Base-by-base conservation (phyloP, 2,797 vertebrate species). In the Heteromormyrus szaboi region DNA sequence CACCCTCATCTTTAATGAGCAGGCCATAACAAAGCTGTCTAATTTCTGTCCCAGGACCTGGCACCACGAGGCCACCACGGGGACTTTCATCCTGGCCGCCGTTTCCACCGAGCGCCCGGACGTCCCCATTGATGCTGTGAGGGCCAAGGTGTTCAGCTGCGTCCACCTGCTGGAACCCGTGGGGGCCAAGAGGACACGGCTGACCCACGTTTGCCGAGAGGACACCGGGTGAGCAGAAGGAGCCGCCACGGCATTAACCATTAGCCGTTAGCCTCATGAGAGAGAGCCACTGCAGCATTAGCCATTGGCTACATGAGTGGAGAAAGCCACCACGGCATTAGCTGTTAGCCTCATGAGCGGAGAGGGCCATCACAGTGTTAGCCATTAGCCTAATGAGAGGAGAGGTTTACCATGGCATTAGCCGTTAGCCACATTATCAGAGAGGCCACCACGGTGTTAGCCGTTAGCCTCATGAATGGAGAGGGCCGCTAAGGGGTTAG, bases 101-200 rank as follows among this genome's bases (percentile, higher is more conserved):
- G 93, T 92, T 8, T 97, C 96, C 88, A 94, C 95, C 0, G 92
- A 96, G 72, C 94, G 93, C 72, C 92, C 93, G 0, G 93, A 93
- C n/a, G 93, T 92, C 50, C 92, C 85, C 11, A 7, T 12, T 41
- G 90, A 91, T 22, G 96, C 95, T 0, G 89, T 95, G 6, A 83
- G 93, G 56, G 95, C 90, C 19, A 93, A 94, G 3, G 95, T 97
- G 65, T 92, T 96, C 91, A 85, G 93, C 90, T 97, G 95, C 89
- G 90, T 96, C 51, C 96, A 96, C 92, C 93, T 97, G 89, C 93
- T 97, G 90, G 96, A 97, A 91, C 90, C 94, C 37, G 89, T 91
- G 0, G 95, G 95, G 65, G 53, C 89, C 51, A 92, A 93, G 88
- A 97, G 92, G 92, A 96, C 95, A 87, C 93, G 93, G 72, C 94